Conservation (phyloP, 1,140 invertebrate genomes). For the Cotesia glomerata region DNA sequence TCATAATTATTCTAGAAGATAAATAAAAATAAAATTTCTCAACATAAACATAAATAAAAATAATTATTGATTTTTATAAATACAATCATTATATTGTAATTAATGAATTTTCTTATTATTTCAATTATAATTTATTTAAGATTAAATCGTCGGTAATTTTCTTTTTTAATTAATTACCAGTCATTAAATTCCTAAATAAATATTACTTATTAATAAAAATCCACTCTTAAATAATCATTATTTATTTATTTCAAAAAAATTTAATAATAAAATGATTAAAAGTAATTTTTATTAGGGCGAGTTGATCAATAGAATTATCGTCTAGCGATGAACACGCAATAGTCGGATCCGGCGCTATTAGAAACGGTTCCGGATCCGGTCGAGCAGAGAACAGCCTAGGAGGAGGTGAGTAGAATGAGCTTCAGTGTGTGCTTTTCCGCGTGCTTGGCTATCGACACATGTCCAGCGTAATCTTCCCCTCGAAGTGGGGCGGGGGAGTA, state of each 20-base stretch:
- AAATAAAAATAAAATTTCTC: too few relatives aligned
- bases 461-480: slow-evolving; percentile 45
- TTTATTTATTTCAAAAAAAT: background rate
- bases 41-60: too few relatives aligned
- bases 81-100: too few relatives aligned
- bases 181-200: too few relatives aligned
- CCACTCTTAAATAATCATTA: too few relatives aligned
- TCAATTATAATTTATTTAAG: too few relatives aligned
- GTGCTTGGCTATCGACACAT: slow-evolving; percentile 59
- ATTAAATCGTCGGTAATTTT: too few relatives aligned
- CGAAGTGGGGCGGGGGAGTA: background rate
- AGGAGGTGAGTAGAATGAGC: slow-evolving; percentile 34
- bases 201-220: too few relatives aligned
- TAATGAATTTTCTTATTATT: too few relatives aligned
- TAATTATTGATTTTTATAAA: too few relatives aligned
- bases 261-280: background rate
- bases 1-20: too few relatives aligned
- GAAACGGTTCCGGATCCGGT: slow-evolving; percentile 29
- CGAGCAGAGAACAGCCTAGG: background rate
- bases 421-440: slow-evolving; percentile 56
- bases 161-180: too few relatives aligned
- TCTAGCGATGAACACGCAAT: background rate
- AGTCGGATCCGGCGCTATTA: slow-evolving; percentile 29
- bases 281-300: background rate
- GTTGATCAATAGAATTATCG: background rate